Evolutionary conservation across 1,140 invertebrate species (phyloP).

Genomic region (Ceratosolen fusciceps): DNA sequence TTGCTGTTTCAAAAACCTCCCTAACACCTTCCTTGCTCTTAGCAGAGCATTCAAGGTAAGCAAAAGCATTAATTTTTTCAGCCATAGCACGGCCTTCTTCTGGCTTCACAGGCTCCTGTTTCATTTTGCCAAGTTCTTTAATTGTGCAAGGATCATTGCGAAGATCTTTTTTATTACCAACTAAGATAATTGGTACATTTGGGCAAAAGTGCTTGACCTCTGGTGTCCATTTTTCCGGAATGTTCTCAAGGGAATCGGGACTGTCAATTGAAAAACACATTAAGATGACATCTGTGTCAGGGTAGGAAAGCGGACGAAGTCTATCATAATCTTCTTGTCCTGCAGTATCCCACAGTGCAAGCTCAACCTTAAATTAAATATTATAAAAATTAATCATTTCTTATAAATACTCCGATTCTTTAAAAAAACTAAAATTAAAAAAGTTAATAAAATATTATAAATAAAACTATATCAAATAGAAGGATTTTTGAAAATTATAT

Average conservation of each 20-base stretch:
- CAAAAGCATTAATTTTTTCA: slow-evolving; percentile 99
- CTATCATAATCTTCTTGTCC: slow-evolving; percentile 99
- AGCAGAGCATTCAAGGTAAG: slow-evolving; percentile 99
- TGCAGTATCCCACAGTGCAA: slow-evolving; percentile 98
- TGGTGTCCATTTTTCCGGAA: slow-evolving; percentile 98
- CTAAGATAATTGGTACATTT: slow-evolving; percentile 97
- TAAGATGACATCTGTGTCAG: slow-evolving; percentile 97
- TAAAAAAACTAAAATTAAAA: neutral
- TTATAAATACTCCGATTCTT: neutral
- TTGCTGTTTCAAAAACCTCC: slow-evolving; percentile 99
- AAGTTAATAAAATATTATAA: slow-evolving; percentile 38
- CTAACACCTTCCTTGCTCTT: slow-evolving; percentile 99
- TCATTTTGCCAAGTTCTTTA: slow-evolving; percentile 97
- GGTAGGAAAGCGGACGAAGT: slow-evolving; percentile 95
- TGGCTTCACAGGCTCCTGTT: slow-evolving; percentile 98
- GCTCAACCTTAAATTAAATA: slow-evolving; percentile 79
- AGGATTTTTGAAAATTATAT: neutral
- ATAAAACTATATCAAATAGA: too few species aligned
- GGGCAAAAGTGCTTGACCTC: slow-evolving; percentile 99
- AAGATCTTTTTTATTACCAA: slow-evolving; percentile 98
- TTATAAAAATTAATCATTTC: neutral
- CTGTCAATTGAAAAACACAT: slow-evolving; percentile 99
- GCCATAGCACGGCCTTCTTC: slow-evolving; percentile 98
- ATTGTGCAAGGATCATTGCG: slow-evolving; percentile 97
- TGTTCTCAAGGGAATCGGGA: slow-evolving; percentile 96